Base-by-base conservation (phyloP, 30 jellyfish, hydroid and myxozoan species). In the Phacellophora camtschatica region DNA sequence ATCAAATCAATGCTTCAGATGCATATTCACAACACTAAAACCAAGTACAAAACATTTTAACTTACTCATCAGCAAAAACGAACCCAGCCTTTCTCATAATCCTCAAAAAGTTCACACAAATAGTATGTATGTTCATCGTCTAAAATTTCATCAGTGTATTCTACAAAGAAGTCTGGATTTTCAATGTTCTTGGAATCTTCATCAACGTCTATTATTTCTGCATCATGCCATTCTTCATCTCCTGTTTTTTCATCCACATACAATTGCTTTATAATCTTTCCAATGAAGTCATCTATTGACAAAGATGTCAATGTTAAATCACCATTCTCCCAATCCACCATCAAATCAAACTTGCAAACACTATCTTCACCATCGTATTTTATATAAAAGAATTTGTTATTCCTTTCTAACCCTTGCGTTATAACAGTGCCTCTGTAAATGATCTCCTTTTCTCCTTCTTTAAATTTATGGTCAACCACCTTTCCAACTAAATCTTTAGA, bases 81-180 rank as follows among this genome's bases (percentile, higher is more conserved):
- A 16, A 73, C 80, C 78, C 86, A 31, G 19, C 80, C 86, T 46
- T 73, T 73, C 20, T 13, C 22, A 73, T 73, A 73, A 10, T 48
- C 55, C 39, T 73, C 86, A 1, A 73, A 48, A 19, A 73, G 57
- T 31, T 49, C 28, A n/a, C 80, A 49, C 22, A 73, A 41, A 73
- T 48, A 73, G 34, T 73, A 51, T 39, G n/a, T 80, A 57, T 25
- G 13, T 7, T 57, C 72, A 27, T 12, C 39, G 3, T 57, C 42
- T 5, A 5, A 37, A 2, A 4, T 6, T 57, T 57, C 72, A 18
- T 27, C 31, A 7, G 7, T 12, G 31, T 57, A 57, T 27, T 25
- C 42, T 7, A 57, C 72, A 23, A 12, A 27, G 27, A 57, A 57
- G 39, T 57, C 72, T 57, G 72, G 72, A 23, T 57, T 57, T 6